Evolutionary conservation across 2,888 invertebrate genomes (phyloP).

Genomic region (Stenoptilia bipunctidactyla): DNA sequence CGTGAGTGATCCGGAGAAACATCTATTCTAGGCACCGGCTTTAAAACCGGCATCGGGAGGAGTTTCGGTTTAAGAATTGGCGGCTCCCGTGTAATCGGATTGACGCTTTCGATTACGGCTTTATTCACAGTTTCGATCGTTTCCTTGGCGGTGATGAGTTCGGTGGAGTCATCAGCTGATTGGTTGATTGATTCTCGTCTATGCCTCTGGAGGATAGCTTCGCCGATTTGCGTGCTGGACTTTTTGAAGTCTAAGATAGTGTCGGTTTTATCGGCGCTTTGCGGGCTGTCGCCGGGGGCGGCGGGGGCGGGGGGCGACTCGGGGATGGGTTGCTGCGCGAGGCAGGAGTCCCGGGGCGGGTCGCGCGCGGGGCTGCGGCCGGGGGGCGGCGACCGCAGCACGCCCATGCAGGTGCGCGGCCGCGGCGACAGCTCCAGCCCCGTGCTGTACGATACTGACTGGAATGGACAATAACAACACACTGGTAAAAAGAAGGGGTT

Average conservation of each 20-base stretch:
- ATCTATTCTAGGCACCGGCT: conserved; percentile 1
- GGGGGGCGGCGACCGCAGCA: background rate
- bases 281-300: conserved; percentile 24
- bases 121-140: conserved; percentile 36
- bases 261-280: conserved; percentile 41
- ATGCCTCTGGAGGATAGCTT: conserved; percentile 38
- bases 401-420: conserved; percentile 3
- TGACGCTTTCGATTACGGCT: conserved; percentile 28
- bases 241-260: conserved; percentile 52
- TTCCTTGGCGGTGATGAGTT: conserved; percentile 17
- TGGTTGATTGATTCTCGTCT: conserved; percentile 13
- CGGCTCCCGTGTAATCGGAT: background rate
- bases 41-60: background rate
- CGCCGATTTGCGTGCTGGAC: conserved; percentile 44
- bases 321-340: conserved; percentile 36
- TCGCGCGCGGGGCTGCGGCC: conserved; percentile 81
- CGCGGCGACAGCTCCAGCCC: conserved; percentile 78
- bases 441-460: conserved; percentile 82
- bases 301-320: conserved; percentile 39
- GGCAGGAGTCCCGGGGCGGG: conserved; percentile 22
- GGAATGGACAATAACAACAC: conserved; percentile 6
- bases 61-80: background rate
- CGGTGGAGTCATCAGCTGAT: conserved; percentile 17
- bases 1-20: conserved; percentile 18
- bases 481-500: background rate